Evolutionary conservation across 2,113 vertebrate genomes (phyloP), one percentile per base, ranked within the genome.

Genomic region (Psittacara wagleri): DNA sequence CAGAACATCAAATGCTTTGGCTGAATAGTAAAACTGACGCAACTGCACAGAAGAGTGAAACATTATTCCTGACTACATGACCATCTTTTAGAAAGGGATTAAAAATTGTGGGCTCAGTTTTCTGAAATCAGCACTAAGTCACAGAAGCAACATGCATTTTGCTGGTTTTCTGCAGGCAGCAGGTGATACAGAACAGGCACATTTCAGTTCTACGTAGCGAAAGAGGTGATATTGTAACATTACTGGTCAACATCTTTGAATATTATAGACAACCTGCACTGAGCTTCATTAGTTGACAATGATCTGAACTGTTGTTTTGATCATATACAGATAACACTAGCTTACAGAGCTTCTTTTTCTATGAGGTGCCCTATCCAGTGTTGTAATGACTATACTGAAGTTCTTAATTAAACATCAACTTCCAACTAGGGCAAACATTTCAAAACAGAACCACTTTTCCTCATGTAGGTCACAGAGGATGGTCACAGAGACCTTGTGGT

Each of bases 11-110:
- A 99, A 99, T 0, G 99, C 99, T 98, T 99, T 99, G 57, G 99
- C 99, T 78, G 99, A 98, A 86, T 99, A 99, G 96, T 99, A 99
- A 97, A 99, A 99, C 97, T 99, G 99, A 59, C 98, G 99, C 99
- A 99, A 99, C 99, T 99, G 97, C 92, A 92, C 23, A 93, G 92
- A 97, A 97, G 98, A 96, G 33, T 95, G 25, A 97, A 92, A 86
- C 14, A 39, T 74, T 88, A 77, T 15, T 77, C 70, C 24, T 66
- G 43, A 35, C 23, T 54, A 74, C 43, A 49, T 51, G 70, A 86
- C 12, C 33, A 28, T 20, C 66, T 41, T 83, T 95, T 41, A 72
- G 29, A 77, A 70, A 52, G 17, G 18, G 5, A 82, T 83, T 39
- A 88, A 86, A 89, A 57, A 16, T n/a, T 69, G 3, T 72, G n/a